These are phyloP conservation scores for Drosophila austrosaltans DNA, from an alignment of 2,888 invertebrate genomes.

Conservation along the genomic window DNA sequence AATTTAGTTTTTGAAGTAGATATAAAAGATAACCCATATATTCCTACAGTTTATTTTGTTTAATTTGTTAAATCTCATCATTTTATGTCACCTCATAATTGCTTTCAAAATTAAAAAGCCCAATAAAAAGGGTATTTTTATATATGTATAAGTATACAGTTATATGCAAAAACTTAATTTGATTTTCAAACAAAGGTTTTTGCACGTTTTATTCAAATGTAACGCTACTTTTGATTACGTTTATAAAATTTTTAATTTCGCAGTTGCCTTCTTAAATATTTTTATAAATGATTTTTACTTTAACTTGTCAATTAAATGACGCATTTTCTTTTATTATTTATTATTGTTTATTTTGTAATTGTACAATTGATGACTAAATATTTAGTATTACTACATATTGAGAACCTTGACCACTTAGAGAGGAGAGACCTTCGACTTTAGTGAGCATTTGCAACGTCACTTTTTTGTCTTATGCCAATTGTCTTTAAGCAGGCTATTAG, in stretches of 20 bases:
- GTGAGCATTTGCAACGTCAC: constrained; percentile 11
- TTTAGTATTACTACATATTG: not conserved
- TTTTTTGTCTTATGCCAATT: constrained; percentile 1
- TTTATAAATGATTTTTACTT: not conserved
- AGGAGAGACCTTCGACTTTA: constrained; percentile 2
- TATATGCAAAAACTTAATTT: not conserved
- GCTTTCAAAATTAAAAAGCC: not conserved
- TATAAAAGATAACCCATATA: no score
- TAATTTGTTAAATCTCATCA: no score
- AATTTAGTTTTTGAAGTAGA: no score
- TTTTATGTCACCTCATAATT: not conserved
- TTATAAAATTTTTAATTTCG: not conserved
- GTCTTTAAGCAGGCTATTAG: constrained; percentile 57
- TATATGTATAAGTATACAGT: not conserved
- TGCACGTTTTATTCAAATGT: constrained; percentile 3
- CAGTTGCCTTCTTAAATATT: not conserved
- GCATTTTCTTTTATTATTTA: not conserved
- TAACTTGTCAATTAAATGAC: not conserved
- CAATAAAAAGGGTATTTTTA: not conserved
- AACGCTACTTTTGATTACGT: constrained; percentile 6
- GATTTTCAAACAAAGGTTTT: not conserved
- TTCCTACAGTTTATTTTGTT: no score
- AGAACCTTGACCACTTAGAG: constrained; percentile 14
- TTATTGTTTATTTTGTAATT: not conserved
- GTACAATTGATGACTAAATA: constrained; percentile 1